A percentile compares a stretch with the other conserved stretches of the same genome.
phyloP scores from a whole-genome alignment of 2,113 vertebrate genomes.

The Tricholaema leucomelas region DNA sequence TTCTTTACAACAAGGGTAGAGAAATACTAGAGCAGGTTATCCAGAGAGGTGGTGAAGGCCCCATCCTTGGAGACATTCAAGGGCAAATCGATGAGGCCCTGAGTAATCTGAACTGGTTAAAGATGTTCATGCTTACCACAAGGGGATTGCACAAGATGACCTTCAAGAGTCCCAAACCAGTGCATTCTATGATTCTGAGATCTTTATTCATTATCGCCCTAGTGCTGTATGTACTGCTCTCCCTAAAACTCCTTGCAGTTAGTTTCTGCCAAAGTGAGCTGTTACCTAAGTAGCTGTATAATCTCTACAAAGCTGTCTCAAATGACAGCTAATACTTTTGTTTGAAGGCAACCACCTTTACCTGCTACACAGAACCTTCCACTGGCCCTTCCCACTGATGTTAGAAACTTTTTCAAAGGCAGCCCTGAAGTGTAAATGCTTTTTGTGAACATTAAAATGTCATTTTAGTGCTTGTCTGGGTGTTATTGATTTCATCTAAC shows the following conservation, averaged over 20 bases:
- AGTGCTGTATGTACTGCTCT: neutral
- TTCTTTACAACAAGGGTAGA: no score
- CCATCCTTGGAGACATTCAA: no score
- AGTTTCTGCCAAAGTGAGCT: neutral
- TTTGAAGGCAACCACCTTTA: neutral
- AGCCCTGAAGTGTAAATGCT: slow-evolving; percentile 50
- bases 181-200: no score
- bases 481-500: slow-evolving; percentile 76
- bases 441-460: slow-evolving; percentile 70
- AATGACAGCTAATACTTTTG: neutral
- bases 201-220: neutral
- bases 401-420: slow-evolving; percentile 53
- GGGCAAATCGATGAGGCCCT: no score
- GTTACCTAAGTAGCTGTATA: neutral
- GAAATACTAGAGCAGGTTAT: no score
- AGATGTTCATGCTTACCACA: no score
- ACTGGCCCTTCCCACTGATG: neutral
- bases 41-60: no score
- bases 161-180: no score
- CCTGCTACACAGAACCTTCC: neutral
- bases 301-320: neutral
- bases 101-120: no score
- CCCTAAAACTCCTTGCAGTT: neutral
- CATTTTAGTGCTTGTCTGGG: slow-evolving; percentile 64
- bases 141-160: no score